Conservation (phyloP, 2,113 vertebrate species). For the Nesospiza acunhae region DNA sequence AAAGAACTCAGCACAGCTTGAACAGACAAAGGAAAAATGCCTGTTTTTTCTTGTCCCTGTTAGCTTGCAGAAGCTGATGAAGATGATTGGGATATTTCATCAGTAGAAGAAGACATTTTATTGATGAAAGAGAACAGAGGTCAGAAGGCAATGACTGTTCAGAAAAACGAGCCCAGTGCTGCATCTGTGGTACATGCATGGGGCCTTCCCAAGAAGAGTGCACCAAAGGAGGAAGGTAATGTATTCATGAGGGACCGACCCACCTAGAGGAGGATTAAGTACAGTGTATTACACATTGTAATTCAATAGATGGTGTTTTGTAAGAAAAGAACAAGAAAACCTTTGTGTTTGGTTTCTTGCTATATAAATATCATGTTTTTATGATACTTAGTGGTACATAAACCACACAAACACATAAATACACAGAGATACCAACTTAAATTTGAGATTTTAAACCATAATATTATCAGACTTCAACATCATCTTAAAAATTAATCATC, state of each 20-base stretch:
- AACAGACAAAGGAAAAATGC: not conserved
- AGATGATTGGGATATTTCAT: slow-evolving; percentile 86
- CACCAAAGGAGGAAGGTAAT: slow-evolving; percentile 80
- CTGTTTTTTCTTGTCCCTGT: not conserved
- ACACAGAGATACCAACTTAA: not conserved
- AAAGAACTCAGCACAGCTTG: not conserved
- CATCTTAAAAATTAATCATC: not conserved
- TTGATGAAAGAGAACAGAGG: slow-evolving; percentile 51
- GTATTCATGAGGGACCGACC: not conserved
- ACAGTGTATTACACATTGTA: not conserved
- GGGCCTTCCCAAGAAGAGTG: slow-evolving; percentile 72
- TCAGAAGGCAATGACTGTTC: slow-evolving; percentile 26
- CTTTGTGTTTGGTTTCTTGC: not conserved
- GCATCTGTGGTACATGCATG: slow-evolving; percentile 80
- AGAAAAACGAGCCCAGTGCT: slow-evolving; percentile 73
- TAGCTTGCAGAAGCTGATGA: slow-evolving; percentile 76
- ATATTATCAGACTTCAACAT: not conserved
- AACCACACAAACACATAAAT: not conserved
- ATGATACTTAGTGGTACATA: accelerated
- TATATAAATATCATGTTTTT: not conserved
- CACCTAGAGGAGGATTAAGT: not conserved
- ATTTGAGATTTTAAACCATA: not conserved
- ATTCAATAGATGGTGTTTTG: not conserved
- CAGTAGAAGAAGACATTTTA: slow-evolving; percentile 80
- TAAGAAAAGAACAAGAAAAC: not conserved